Conservation (phyloP, 1,140 invertebrate genomes). For the Hermetia illucens region DNA sequence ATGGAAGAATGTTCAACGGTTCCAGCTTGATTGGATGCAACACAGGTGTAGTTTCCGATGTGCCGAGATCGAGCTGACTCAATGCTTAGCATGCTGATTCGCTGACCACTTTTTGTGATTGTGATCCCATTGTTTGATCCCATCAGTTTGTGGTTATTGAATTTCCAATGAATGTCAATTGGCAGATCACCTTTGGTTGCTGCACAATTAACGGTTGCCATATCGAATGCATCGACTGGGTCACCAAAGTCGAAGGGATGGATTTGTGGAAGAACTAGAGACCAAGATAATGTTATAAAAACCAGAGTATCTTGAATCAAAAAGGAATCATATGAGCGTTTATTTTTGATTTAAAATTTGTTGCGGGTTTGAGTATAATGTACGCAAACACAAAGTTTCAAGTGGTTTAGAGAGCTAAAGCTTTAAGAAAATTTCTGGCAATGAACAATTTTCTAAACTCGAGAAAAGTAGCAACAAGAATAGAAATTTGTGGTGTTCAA, state of each 20-base stretch:
- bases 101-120: conserved; percentile 26
- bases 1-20: conserved; percentile 29
- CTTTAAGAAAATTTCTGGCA: no score
- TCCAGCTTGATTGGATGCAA: conserved; percentile 38
- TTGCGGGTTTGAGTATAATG: no score
- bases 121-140: conserved; percentile 18
- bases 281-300: no score
- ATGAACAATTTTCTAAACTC: no score
- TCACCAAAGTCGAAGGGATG: conserved; percentile 35
- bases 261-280: conserved; percentile 34
- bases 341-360: no score
- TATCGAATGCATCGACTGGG: conserved; percentile 35
- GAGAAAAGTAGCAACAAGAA: no score
- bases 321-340: no score
- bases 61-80: conserved; percentile 37
- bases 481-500: no score
- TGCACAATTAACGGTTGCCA: conserved; percentile 38
- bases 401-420: no score
- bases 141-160: conserved; percentile 33
- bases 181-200: conserved; percentile 49
- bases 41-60: conserved; percentile 43
- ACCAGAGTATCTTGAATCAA: no score
- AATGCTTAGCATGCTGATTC: conserved; percentile 42
- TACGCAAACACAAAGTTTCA: no score
- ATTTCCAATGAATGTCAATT: conserved; percentile 46